A percentile compares a stretch with the other conserved stretches of the same genome.
Conservation (phyloP, 1,140 invertebrate genomes). For the Musca vetustissima region DNA sequence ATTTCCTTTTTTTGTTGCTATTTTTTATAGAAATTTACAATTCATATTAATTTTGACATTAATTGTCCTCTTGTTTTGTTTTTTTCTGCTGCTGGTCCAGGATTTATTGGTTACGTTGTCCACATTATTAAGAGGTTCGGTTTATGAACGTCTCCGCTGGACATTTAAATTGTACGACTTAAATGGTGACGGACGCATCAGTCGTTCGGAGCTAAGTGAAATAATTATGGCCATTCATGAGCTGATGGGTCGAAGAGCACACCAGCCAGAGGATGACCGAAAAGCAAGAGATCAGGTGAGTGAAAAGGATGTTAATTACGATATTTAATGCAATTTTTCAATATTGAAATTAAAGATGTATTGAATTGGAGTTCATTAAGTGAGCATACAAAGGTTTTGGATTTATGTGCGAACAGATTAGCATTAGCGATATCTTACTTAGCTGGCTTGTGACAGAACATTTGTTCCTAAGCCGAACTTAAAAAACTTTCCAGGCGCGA, state of each 20-base stretch:
- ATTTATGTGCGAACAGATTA: too few relatives aligned
- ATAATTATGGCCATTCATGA: conserved; percentile 91
- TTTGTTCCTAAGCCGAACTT: too few relatives aligned
- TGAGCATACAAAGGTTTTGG: too few relatives aligned
- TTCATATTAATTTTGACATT: background rate
- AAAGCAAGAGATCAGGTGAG: conserved; percentile 74
- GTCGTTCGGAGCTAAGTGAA: conserved; percentile 83
- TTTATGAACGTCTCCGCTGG: conserved; percentile 91
- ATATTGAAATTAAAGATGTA: too few relatives aligned
- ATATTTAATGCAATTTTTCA: too few relatives aligned
- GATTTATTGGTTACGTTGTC: conserved; percentile 88
- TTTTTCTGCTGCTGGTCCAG: conserved; percentile 58
- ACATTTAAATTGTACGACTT: conserved; percentile 94
- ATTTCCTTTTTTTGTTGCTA: background rate
- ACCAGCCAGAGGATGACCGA: conserved; percentile 74
- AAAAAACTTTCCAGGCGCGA: too few relatives aligned
- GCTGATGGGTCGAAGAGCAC: conserved; percentile 75
- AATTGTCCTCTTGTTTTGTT: background rate
- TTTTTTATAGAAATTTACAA: background rate
- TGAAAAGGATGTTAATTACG: background rate
- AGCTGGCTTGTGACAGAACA: too few relatives aligned
- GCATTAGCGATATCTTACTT: too few relatives aligned
- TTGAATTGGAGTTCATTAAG: too few relatives aligned
- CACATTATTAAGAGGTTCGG: conserved; percentile 82
- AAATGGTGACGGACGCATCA: conserved; percentile 93